Evolutionary conservation across 2,888 invertebrate genomes (phyloP).

Genomic region (Calephelis perditalis): DNA sequence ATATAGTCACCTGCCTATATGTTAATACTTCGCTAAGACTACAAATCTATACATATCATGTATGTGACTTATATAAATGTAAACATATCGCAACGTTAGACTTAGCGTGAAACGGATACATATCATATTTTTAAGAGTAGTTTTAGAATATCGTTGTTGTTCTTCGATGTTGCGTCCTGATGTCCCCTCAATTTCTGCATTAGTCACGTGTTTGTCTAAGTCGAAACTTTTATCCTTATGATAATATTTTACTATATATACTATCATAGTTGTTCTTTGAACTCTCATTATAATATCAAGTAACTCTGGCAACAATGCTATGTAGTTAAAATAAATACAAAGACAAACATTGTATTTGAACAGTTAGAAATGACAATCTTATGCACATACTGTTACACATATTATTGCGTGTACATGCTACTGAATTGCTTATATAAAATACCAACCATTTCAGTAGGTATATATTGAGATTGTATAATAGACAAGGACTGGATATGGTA

Average conservation of each 20-base stretch:
- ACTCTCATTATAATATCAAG: too few relatives aligned
- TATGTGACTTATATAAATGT: constrained; percentile 32
- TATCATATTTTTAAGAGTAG: constrained; percentile 60
- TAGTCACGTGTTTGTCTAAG: neutral
- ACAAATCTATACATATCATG: constrained; percentile 35
- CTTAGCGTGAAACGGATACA: constrained; percentile 41
- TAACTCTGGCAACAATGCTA: too few relatives aligned
- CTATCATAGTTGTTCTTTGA: too few relatives aligned
- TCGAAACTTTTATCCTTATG: neutral
- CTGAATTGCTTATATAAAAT: too few relatives aligned
- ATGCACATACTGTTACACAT: neutral
- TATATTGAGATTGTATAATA: too few relatives aligned
- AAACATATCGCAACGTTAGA: constrained; percentile 35
- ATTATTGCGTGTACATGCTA: too few relatives aligned
- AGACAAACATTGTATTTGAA: too few relatives aligned
- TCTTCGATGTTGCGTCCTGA: constrained; percentile 52
- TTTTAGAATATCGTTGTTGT: constrained; percentile 67
- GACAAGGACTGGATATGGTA: too few relatives aligned
- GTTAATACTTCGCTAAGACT: constrained; percentile 34
- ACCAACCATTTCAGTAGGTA: too few relatives aligned
- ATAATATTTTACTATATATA: too few relatives aligned
- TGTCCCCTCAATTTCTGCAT: constrained; percentile 2
- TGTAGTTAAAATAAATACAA: too few relatives aligned
- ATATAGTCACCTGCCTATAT: constrained; percentile 34
- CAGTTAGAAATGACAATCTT: neutral